phyloP scores from a whole-genome alignment of 2,888 invertebrate genomes.

The Agrypnus murinus region DNA sequence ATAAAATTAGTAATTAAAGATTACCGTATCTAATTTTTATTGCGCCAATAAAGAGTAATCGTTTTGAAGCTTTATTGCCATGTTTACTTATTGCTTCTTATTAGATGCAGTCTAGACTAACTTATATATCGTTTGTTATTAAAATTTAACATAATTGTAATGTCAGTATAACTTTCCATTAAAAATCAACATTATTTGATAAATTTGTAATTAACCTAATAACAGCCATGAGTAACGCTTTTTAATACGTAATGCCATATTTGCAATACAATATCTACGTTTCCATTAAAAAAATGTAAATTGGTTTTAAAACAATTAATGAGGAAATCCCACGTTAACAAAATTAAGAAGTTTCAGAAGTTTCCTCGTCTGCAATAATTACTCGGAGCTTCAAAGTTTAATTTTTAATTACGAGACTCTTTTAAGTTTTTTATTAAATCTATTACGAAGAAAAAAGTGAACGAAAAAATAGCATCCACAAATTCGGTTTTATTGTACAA shows the following conservation, averaged over 20 bases:
- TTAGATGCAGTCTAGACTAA: conserved; percentile 4
- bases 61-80: not conserved
- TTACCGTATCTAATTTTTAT: conserved; percentile 15
- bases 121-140: not conserved
- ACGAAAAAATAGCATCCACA: not conserved
- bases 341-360: conserved; percentile 9
- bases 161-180: not conserved
- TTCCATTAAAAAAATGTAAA: conserved; percentile 1
- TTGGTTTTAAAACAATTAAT: conserved; percentile 15
- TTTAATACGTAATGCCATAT: not conserved
- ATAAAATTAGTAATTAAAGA: not conserved
- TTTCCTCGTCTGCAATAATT: conserved; percentile 9
- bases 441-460: not conserved
- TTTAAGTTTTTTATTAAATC: conserved; percentile 14
- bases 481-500: conserved; percentile 23
- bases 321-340: conserved; percentile 9
- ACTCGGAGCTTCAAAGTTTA: not conserved
- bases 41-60: conserved; percentile 1
- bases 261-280: not conserved
- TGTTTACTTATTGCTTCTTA: not conserved
- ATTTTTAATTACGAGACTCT: conserved; percentile 16
- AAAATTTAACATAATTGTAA: not conserved
- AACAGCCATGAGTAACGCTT: not conserved
- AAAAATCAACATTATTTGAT: not conserved
- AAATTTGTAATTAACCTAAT: not conserved